Conservation (phyloP, 2,888 invertebrate genomes). For the Drosophila barbarae region DNA sequence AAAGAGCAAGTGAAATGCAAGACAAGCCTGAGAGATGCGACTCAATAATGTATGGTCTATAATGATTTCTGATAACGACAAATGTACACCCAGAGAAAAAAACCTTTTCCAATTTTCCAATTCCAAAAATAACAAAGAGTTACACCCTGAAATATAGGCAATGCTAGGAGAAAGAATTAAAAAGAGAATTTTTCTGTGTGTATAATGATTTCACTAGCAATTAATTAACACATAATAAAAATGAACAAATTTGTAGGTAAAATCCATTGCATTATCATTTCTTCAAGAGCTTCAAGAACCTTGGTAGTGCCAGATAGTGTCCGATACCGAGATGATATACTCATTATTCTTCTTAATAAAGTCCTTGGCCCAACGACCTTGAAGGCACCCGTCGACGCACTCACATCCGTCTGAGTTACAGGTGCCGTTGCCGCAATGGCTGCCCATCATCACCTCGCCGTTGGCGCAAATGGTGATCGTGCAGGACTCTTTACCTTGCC, state of each 20-base stretch:
- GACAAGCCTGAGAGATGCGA: too few relatives aligned
- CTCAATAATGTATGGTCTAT: too few relatives aligned
- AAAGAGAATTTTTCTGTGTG: too few relatives aligned
- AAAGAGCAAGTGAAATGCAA: too few relatives aligned
- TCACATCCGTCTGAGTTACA: slow-evolving; percentile 6
- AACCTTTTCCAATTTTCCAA: too few relatives aligned
- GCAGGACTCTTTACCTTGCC: not conserved
- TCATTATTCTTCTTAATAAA: not conserved
- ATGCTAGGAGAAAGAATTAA: too few relatives aligned
- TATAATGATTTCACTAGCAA: not conserved
- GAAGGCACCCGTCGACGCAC: slow-evolving; percentile 10
- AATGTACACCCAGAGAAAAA: too few relatives aligned
- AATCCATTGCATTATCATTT: not conserved
- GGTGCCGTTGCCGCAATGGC: slow-evolving; percentile 4
- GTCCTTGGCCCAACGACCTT: slow-evolving; percentile 5
- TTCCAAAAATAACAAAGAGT: too few relatives aligned
- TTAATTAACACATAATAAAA: not conserved
- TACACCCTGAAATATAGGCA: too few relatives aligned
- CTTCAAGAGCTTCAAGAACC: not conserved
- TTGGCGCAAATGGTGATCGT: slow-evolving; percentile 14
- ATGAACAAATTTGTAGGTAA: not conserved
- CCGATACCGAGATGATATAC: not conserved
- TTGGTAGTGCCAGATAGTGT: not conserved
- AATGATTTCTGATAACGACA: too few relatives aligned
- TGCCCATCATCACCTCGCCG: slow-evolving; percentile 16